Evolutionary conservation across 2,797 vertebrate species (phyloP).

Genomic region (Erpetoichthys calabaricus): DNA sequence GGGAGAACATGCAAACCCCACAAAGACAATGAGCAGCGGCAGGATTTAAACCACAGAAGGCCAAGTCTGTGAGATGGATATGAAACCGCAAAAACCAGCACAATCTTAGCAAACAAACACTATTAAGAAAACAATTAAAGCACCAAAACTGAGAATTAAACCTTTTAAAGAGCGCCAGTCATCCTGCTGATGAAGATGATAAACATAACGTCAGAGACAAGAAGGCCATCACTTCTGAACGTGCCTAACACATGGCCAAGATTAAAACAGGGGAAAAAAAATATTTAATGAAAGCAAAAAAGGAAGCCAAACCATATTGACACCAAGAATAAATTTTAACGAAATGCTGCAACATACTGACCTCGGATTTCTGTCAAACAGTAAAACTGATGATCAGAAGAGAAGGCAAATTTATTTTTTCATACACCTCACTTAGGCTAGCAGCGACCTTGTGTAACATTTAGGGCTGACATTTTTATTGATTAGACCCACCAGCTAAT

Average conservation of each 20-base stretch:
- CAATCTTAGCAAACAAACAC: no score
- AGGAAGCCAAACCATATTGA: conserved; percentile 15
- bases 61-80: no score
- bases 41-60: no score
- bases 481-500: conserved; percentile 19
- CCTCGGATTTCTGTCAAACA: conserved; percentile 21
- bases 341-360: conserved; percentile 17
- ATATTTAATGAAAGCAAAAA: conserved; percentile 12
- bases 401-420: conserved; percentile 23
- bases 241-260: conserved; percentile 1
- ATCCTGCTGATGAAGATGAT: no score
- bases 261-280: conserved; percentile 1
- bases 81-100: no score
- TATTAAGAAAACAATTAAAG: no score
- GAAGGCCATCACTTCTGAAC: background rate
- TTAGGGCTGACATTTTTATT: conserved; percentile 28
- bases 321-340: conserved; percentile 24
- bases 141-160: no score
- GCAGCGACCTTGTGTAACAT: conserved; percentile 30
- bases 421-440: conserved; percentile 27
- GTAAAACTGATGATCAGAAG: conserved; percentile 14
- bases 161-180: no score
- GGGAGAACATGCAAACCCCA: no score
- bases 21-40: no score
- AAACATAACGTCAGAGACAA: no score